A percentile compares a stretch with the other conserved stretches of the same genome.
Conservation (phyloP, 2,113 vertebrate species). For the Sarotherodon lohbergeri region DNA sequence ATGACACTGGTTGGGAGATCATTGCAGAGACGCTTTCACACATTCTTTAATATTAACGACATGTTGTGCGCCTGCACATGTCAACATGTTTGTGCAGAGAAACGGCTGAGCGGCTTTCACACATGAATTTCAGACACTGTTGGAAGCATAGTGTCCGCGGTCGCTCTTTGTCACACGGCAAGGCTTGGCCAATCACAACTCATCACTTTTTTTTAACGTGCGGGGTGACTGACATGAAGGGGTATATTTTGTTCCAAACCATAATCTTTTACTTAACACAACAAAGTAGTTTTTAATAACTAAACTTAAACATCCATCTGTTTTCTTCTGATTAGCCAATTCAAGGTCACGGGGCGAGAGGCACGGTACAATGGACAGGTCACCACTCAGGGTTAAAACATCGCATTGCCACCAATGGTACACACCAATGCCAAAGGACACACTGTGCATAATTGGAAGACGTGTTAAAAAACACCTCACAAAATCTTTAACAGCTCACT, state of each 20-base stretch:
- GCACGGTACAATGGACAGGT: not conserved
- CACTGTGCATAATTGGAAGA: not conserved
- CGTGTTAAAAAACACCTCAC: not conserved
- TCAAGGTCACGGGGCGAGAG: not conserved
- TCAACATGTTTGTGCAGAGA: constrained; percentile 22
- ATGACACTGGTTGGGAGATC: constrained; percentile 14
- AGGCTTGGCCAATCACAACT: not conserved
- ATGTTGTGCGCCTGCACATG: not conserved
- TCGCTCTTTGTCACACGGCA: not conserved
- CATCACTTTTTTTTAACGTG: not conserved
- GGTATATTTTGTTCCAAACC: not conserved
- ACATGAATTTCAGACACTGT: not conserved
- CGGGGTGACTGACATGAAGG: not conserved
- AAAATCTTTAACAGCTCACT: not conserved
- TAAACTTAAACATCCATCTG: not conserved
- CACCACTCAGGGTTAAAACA: not conserved
- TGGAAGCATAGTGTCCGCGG: accelerated
- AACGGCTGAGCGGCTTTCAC: not conserved
- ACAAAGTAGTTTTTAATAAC: not conserved
- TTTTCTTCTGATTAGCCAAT: not conserved
- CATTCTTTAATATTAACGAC: constrained; percentile 23
- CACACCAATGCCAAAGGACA: not conserved
- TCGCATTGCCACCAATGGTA: not conserved
- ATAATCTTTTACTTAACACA: not conserved
- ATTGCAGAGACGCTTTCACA: constrained; percentile 16